Evolutionary conservation across 2,797 vertebrate species (phyloP), one percentile per base, ranked within the genome.

Genomic region (Triplophysa bombifrons): DNA sequence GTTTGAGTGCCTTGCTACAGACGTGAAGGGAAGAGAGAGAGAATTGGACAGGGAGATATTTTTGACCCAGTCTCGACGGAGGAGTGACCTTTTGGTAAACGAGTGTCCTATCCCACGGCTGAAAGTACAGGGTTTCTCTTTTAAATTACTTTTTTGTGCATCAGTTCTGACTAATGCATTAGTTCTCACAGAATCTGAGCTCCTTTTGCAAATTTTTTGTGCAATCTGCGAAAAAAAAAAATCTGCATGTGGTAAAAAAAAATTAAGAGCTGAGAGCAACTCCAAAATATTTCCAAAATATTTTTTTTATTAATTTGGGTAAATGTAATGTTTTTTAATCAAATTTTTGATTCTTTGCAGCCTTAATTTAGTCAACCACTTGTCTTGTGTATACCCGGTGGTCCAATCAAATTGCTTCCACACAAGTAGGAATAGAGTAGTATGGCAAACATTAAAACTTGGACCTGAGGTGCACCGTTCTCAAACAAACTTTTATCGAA

Each of bases 71-170:
- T 17, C 55, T 60, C 14, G 0, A 70, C 44, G 70, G 30, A 77
- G 78, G 30, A 34, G 55, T 58, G 64, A 65, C 68, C 50, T 66
- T 30, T 64, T 74, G 82, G 80, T 84, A 76, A 84, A 89, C 74
- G 53, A 82, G 78, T 71, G 84, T 87, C 81, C 70, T 84, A 81
- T 89, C 83, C 69, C 86, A 84, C 70, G 72, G 77, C 75, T 67
- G 1, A 19, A 34, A 14, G 25, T 30, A 14, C 56, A 64, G 72
- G 74, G 74, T 78, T 51, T 64, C 74, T 34, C 55, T 64, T 72
- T 55, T 14, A 78, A 84, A 76, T 77, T 85, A 83, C 78, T 4
- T 30, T 69, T 78, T 84, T 58, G 75, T 82, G 20, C 66, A 16
- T 55, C n/a, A 55, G 20, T 58, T 58, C 44, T 46, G 9, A 46